Evolutionary conservation across 2,113 vertebrate genomes (phyloP).

Genomic region (Bettongia penicillata): DNA sequence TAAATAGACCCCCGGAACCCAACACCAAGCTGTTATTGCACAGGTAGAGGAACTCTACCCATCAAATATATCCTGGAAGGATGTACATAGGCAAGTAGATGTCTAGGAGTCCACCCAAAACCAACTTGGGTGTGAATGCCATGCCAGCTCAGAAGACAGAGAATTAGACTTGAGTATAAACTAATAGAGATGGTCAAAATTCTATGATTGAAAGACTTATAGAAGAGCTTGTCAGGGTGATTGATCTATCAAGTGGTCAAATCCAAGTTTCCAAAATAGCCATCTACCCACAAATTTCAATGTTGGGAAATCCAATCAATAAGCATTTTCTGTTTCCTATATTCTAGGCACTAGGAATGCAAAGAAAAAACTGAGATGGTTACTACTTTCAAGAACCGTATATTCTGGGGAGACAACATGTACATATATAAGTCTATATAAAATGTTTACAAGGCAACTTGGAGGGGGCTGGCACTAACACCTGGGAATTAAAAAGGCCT

Average conservation of each 20-base stretch:
- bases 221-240: not conserved
- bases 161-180: not conserved
- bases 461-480: not conserved
- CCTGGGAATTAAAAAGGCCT: not conserved
- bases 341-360: not conserved
- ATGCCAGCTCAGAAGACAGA: not conserved
- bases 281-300: not conserved
- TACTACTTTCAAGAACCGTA: not conserved
- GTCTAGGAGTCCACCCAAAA: not conserved
- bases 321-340: not conserved
- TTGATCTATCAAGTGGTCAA: not conserved
- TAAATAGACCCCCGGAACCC: not conserved
- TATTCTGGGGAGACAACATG: not conserved
- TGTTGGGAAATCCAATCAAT: not conserved
- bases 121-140: not conserved
- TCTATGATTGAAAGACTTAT: not conserved
- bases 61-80: not conserved
- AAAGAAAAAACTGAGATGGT: not conserved
- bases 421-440: not conserved
- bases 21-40: not conserved
- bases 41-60: not conserved
- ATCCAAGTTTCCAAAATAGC: not conserved
- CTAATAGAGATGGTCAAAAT: not conserved
- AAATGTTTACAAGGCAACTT: not conserved
- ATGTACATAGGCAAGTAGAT: not conserved